A percentile compares a stretch with the other conserved stretches of the same genome.
These are phyloP conservation scores for Actinemys pallida DNA, from an alignment of 2,113 vertebrate genomes.

Conservation along the genomic window DNA sequence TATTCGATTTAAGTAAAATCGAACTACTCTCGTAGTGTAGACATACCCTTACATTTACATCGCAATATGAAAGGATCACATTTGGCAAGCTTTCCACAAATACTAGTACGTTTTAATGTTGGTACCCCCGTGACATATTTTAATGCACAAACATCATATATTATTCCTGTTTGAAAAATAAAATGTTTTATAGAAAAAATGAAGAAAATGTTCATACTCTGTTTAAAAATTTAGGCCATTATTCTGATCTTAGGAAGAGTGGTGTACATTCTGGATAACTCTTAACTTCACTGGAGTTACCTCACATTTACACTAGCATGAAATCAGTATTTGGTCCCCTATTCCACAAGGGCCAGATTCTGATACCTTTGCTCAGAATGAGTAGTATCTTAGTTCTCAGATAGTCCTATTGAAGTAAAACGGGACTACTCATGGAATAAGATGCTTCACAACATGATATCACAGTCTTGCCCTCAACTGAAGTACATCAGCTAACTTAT, in stretches of 20 bases:
- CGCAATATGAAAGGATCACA: not conserved
- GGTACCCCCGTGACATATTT: accelerated
- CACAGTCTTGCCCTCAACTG: not conserved
- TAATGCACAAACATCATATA: too few species aligned
- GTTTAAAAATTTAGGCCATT: too few species aligned
- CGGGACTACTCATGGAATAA: not conserved
- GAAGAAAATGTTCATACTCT: not conserved
- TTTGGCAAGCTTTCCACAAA: not conserved
- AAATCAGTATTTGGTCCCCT: not conserved
- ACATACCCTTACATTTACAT: not conserved
- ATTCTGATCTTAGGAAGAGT: not conserved
- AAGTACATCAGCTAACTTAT: not conserved
- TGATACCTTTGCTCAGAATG: not conserved
- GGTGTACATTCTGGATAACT: not conserved
- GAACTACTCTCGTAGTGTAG: too few species aligned
- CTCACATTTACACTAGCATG: not conserved
- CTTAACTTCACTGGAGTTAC: not conserved
- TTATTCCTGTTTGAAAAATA: not conserved
- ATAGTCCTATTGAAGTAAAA: not conserved
- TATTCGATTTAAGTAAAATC: too few species aligned
- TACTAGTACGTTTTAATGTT: not conserved
- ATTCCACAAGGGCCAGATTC: not conserved
- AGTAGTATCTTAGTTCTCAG: not conserved
- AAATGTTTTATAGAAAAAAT: not conserved
- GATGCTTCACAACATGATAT: not conserved